Evolutionary conservation across 2,888 invertebrate species (phyloP).

Genomic region (Macroteleia sp.): DNA sequence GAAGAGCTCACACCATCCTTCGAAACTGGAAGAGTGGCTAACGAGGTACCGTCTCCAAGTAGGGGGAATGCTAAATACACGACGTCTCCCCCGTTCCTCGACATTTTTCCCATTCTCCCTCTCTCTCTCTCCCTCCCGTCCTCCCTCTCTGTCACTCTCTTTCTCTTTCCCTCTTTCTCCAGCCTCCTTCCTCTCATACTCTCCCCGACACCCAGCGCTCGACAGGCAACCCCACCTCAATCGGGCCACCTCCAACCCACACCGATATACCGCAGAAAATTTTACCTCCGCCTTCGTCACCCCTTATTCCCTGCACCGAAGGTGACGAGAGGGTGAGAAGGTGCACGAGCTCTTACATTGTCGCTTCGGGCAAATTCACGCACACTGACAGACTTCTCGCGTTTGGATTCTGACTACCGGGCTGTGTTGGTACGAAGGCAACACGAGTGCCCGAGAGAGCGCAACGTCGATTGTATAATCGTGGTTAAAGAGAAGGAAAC

Average conservation of each 20-base stretch:
- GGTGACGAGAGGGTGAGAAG: constrained; percentile 67
- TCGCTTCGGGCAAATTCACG: constrained; percentile 70
- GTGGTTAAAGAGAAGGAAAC: constrained; percentile 62
- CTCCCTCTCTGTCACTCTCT: too few species aligned
- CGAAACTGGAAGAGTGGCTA: too few species aligned
- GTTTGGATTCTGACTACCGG: constrained; percentile 22
- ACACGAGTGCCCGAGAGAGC: constrained; percentile 45
- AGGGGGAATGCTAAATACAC: too few species aligned
- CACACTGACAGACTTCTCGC: constrained; percentile 45
- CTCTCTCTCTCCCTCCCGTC: too few species aligned
- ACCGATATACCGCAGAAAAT: constrained; percentile 52
- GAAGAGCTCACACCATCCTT: too few species aligned
- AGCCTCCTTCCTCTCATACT: constrained; percentile 47
- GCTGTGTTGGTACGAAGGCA: constrained; percentile 24
- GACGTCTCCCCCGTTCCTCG: too few species aligned
- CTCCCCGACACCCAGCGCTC: constrained; percentile 50
- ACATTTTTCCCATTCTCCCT: constrained; percentile 60
- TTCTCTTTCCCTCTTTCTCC: constrained; percentile 37
- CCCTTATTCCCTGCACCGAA: constrained; percentile 54
- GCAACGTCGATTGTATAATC: constrained; percentile 74
- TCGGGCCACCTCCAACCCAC: constrained; percentile 50
- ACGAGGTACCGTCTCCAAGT: too few species aligned
- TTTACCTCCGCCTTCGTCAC: constrained; percentile 63
- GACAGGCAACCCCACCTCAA: constrained; percentile 42
- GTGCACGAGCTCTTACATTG: constrained; percentile 72